Percentiles rank a stretch among this genome's conserved stretches.
Evolutionary conservation across 2,797 vertebrate genomes (phyloP).

Genomic region (Etheostoma perlongum): DNA sequence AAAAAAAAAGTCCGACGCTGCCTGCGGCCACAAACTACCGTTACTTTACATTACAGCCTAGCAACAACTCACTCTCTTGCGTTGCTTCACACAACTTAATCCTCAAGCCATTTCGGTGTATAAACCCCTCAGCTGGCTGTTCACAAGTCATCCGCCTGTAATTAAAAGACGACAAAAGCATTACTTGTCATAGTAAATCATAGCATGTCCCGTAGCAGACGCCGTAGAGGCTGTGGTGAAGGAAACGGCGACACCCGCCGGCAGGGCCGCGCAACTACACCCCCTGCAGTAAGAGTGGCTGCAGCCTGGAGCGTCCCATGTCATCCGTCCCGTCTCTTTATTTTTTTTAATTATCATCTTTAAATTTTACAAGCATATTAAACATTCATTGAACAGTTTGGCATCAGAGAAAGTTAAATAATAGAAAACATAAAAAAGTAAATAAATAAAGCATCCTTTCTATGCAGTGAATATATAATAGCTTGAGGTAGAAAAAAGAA

Average conservation of each 20-base stretch:
- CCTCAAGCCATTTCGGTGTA: neutral
- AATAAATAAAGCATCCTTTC: no score
- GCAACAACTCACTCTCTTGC: rapidly evolving
- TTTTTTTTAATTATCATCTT: no score
- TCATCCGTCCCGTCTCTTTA: no score
- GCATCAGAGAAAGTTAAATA: no score
- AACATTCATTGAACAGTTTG: no score
- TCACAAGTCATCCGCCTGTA: neutral
- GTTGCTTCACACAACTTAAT: rapidly evolving
- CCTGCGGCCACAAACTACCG: conserved; percentile 39
- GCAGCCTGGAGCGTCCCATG: no score
- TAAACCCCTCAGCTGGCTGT: rapidly evolving
- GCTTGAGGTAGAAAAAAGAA: no score
- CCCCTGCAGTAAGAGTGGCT: no score
- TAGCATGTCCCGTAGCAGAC: conserved; percentile 39
- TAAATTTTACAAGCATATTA: no score
- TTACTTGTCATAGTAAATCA: conserved; percentile 7
- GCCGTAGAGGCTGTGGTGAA: conserved; percentile 39
- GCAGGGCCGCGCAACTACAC: neutral
- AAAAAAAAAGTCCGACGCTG: conserved; percentile 38
- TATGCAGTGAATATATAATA: no score
- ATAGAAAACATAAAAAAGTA: no score
- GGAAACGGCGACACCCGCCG: conserved; percentile 47
- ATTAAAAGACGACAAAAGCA: conserved; percentile 5
- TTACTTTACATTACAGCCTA: conserved; percentile 20